Conservation (phyloP, 2,113 vertebrate species). For the Spea multiplicata region DNA sequence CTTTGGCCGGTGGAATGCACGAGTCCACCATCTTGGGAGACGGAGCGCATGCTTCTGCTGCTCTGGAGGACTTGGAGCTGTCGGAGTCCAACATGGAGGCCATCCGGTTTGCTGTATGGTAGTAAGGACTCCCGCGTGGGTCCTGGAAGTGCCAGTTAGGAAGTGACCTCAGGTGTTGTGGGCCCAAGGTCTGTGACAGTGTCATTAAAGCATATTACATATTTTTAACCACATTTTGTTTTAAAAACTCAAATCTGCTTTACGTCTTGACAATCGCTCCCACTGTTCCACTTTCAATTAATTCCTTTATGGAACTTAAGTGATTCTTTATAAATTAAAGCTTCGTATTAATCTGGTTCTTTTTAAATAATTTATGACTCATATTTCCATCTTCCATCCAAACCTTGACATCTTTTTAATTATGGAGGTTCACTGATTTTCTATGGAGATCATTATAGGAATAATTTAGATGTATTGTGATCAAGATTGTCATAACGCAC, state of each 20-base stretch:
- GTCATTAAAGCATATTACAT: no score
- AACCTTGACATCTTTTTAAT: conserved; percentile 35
- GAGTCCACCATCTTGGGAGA: no score
- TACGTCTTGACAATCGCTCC: neutral
- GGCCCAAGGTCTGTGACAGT: no score
- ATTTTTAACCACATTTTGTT: neutral
- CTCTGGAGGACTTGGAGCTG: no score
- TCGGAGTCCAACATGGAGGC: no score
- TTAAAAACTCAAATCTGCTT: neutral
- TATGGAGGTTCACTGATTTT: conserved; percentile 23
- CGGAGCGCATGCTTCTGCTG: no score
- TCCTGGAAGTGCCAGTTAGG: no score
- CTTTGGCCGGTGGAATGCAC: no score
- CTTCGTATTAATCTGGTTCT: neutral
- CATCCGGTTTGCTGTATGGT: no score
- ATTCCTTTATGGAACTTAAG: neutral
- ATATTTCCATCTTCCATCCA: conserved; percentile 29
- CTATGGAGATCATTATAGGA: conserved; percentile 38
- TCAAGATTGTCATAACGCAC: conserved; percentile 39
- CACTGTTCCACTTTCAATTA: neutral
- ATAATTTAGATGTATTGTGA: conserved; percentile 42
- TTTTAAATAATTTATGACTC: conserved; percentile 26
- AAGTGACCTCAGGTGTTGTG: no score
- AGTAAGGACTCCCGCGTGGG: no score
- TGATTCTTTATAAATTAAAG: conserved; percentile 6